Conservation (phyloP, 2,113 vertebrate species). For the Pteruthius melanotis region DNA sequence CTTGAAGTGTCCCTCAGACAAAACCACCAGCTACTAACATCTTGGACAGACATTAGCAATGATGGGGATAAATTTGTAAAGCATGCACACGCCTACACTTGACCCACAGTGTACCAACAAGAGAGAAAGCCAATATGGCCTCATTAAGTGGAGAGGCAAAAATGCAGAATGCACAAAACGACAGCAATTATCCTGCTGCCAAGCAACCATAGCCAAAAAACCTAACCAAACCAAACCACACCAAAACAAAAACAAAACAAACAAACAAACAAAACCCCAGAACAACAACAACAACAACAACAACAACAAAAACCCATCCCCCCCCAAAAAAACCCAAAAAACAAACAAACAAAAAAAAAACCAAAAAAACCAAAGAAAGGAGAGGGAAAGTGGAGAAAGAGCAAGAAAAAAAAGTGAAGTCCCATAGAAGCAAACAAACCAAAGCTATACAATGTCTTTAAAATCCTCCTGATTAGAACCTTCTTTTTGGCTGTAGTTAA, state of each 20-base stretch:
- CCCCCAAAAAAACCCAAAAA: no score
- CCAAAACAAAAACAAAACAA: no score
- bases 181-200: constrained; percentile 60
- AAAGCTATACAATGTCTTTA: neutral
- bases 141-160: constrained; percentile 61
- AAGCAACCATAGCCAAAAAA: constrained; percentile 66
- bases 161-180: constrained; percentile 34
- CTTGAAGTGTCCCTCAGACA: constrained; percentile 71
- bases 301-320: no score
- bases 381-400: neutral
- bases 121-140: constrained; percentile 62
- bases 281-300: no score
- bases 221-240: no score
- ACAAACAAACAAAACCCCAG: no score
- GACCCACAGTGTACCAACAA: constrained; percentile 67
- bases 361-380: neutral
- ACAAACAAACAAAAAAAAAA: constrained; percentile 27
- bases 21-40: constrained; percentile 62
- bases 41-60: constrained; percentile 49
- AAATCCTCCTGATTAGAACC: neutral
- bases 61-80: constrained; percentile 61
- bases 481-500: neutral
- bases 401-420: neutral
- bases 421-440: neutral
- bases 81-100: constrained; percentile 75